These are phyloP conservation scores for Ditula angustiorana DNA, from an alignment of 2,888 invertebrate species.

Conservation along the genomic window DNA sequence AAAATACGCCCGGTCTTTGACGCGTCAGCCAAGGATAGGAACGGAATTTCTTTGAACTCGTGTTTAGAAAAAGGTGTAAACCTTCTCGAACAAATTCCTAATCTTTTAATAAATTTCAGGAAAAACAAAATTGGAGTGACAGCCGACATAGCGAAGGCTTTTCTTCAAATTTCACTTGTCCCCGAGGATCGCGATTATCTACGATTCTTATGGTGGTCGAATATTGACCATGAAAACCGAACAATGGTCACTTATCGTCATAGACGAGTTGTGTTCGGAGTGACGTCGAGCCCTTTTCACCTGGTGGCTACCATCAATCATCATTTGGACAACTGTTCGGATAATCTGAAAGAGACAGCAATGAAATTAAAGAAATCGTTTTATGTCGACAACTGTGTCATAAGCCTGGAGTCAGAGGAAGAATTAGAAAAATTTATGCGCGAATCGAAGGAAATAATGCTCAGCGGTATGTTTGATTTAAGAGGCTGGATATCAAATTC, in stretches of 20 bases:
- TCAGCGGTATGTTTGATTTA: conserved; percentile 37
- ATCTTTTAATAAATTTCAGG: conserved; percentile 33
- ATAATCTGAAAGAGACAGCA: neutral
- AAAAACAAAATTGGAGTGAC: conserved; percentile 32
- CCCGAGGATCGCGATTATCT: neutral
- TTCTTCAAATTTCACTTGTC: conserved; percentile 29
- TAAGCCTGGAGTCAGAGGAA: conserved; percentile 31
- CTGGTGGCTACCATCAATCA: conserved; percentile 10
- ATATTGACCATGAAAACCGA: neutral
- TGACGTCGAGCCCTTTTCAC: conserved; percentile 12
- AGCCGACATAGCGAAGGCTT: no score
- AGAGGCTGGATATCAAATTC: conserved; percentile 35
- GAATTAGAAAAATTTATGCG: conserved; percentile 30
- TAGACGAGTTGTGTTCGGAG: neutral
- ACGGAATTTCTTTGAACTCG: neutral
- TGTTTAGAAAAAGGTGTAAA: conserved; percentile 18
- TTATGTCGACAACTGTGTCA: conserved; percentile 42
- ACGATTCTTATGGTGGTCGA: neutral
- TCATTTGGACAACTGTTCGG: conserved; percentile 2
- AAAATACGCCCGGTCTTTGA: conserved; percentile 12
- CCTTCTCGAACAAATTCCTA: conserved; percentile 37
- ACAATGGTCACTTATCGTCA: neutral
- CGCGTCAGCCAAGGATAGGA: neutral
- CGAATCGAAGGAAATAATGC: conserved; percentile 37
- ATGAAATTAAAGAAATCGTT: conserved; percentile 27